Evolutionary conservation across 1,140 invertebrate genomes (phyloP).

Genomic region (Cepaea nemoralis): DNA sequence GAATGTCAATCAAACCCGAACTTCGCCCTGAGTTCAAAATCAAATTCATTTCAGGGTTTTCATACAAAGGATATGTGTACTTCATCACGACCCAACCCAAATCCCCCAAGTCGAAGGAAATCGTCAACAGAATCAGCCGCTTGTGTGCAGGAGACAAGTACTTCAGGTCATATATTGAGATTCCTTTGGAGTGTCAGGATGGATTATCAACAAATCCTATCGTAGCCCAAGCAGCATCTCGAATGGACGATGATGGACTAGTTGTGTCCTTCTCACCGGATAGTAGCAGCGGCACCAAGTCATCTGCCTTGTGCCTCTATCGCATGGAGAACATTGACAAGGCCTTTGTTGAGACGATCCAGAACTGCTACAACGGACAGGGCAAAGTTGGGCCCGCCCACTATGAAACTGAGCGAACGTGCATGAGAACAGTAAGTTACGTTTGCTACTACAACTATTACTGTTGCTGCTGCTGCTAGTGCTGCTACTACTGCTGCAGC

Average conservation of each 20-base stretch:
- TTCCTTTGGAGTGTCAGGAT: constrained; percentile 92
- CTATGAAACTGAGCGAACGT: constrained; percentile 50
- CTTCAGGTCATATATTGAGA: constrained; percentile 98
- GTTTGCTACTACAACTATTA: not conserved
- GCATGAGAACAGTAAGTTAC: constrained; percentile 54
- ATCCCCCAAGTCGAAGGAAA: constrained; percentile 35
- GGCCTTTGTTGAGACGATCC: constrained; percentile 97
- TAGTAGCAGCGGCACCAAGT: constrained; percentile 70
- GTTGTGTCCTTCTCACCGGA: constrained; percentile 93
- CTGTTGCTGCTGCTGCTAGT: not conserved
- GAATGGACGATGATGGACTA: constrained; percentile 94
- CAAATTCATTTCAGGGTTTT: constrained; percentile 95
- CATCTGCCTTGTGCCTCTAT: constrained; percentile 92
- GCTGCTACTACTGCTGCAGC: too few species aligned
- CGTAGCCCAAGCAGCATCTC: constrained; percentile 91
- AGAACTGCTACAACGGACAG: constrained; percentile 85
- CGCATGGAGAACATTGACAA: constrained; percentile 90
- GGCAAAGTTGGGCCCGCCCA: constrained; percentile 65
- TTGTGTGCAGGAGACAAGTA: constrained; percentile 97
- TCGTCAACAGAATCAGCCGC: constrained; percentile 94
- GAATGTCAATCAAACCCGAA: constrained; percentile 45
- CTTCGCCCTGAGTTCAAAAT: constrained; percentile 74
- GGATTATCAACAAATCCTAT: constrained; percentile 84
- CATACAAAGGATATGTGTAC: constrained; percentile 95
- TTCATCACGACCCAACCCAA: constrained; percentile 95